A percentile compares a stretch with the other conserved stretches of the same genome.
phyloP scores from a whole-genome alignment of 2,113 vertebrate species.

The Chrysemys picta region DNA sequence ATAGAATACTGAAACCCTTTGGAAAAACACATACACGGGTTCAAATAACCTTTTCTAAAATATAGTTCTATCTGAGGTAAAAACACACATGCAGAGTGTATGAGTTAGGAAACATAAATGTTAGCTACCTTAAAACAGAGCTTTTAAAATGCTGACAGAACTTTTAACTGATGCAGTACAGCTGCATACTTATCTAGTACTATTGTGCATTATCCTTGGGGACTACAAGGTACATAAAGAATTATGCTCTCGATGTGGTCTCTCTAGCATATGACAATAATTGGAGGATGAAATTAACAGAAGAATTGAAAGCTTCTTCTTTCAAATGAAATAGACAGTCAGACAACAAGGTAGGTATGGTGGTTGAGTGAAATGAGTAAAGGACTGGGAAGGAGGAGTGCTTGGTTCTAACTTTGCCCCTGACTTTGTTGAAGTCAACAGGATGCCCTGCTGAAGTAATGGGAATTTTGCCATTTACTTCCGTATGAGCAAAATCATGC shows the following conservation, averaged over 20 bases:
- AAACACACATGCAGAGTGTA: neutral
- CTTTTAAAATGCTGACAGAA: neutral
- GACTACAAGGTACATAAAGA: neutral
- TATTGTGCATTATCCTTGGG: neutral
- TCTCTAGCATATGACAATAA: conserved; percentile 17
- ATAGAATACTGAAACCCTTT: conserved; percentile 16
- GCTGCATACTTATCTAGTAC: neutral
- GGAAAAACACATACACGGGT: neutral
- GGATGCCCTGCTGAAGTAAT: neutral
- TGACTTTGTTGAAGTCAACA: neutral
- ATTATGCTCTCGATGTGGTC: conserved; percentile 13
- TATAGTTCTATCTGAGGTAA: neutral
- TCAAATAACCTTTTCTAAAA: neutral
- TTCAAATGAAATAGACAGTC: neutral
- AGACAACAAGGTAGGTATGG: neutral
- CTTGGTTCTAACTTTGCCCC: neutral
- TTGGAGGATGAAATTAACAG: conserved; percentile 32
- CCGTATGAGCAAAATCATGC: neutral
- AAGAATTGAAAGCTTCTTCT: conserved; percentile 28
- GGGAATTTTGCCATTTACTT: neutral
- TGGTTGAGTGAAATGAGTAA: neutral
- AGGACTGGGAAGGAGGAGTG: neutral
- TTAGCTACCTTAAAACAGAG: neutral
- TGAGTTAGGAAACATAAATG: neutral
- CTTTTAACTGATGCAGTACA: neutral